Percentiles rank a stretch among this genome's conserved stretches.
phyloP scores from a whole-genome alignment of 2,797 vertebrate genomes.

The Anguilla obscura region DNA sequence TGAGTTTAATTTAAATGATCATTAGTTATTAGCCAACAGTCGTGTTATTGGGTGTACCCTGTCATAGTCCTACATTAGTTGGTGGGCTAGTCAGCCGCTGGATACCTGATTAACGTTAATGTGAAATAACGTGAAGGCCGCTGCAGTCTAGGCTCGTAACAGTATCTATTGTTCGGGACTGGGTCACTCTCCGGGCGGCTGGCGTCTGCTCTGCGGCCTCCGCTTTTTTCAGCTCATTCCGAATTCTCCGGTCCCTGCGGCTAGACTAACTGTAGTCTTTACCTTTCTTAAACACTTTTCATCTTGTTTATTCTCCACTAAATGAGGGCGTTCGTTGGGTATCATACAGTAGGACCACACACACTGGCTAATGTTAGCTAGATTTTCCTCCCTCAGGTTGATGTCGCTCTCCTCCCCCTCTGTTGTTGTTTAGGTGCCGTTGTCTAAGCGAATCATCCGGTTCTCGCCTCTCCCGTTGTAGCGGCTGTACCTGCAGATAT shows the following conservation, averaged over 20 bases:
- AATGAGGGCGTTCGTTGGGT: not conserved
- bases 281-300: not conserved
- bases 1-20: not conserved
- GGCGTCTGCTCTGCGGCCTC: slow-evolving; percentile 68
- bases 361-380: not conserved
- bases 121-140: not conserved
- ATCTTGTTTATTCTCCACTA: not conserved
- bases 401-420: slow-evolving; percentile 18
- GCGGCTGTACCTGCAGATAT: not conserved
- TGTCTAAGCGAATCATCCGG: slow-evolving; percentile 13
- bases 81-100: not conserved
- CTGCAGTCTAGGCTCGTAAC: slow-evolving; percentile 36
- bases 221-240: slow-evolving; percentile 57
- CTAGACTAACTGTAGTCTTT: not conserved
- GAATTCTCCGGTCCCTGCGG: slow-evolving; percentile 24
- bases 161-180: slow-evolving; percentile 59
- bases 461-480: not conserved
- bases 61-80: not conserved
- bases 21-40: not conserved
- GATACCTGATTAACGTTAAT: not conserved
- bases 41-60: no score
- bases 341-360: not conserved
- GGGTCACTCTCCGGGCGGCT: slow-evolving; percentile 58
- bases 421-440: slow-evolving; percentile 24
- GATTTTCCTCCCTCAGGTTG: slow-evolving; percentile 12